phyloP scores from a whole-genome alignment of 2,797 vertebrate genomes.

The Tiaroga cobitis region DNA sequence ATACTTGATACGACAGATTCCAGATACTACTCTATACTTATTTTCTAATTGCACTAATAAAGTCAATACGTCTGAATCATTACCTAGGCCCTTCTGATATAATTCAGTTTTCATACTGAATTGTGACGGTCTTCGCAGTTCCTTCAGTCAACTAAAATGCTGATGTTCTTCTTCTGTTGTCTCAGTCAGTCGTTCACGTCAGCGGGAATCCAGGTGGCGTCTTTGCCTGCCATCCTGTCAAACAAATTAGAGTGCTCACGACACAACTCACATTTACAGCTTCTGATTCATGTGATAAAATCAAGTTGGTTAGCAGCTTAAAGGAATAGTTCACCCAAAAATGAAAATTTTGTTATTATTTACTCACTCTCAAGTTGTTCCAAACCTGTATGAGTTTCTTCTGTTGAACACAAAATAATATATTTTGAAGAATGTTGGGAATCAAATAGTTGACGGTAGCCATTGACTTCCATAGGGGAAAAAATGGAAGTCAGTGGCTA shows the following conservation, averaged over 20 bases:
- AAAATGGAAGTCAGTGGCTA: too few relatives aligned
- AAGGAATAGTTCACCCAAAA: neutral
- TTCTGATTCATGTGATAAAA: neutral
- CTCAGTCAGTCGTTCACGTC: neutral
- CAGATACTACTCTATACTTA: conserved; percentile 1
- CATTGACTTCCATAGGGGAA: too few relatives aligned
- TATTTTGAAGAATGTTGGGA: too few relatives aligned
- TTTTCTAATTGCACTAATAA: neutral
- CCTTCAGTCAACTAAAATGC: neutral
- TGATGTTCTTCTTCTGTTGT: conserved; percentile 5
- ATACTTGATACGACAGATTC: neutral
- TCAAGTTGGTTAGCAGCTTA: neutral
- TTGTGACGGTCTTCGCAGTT: neutral
- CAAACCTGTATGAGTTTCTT: neutral
- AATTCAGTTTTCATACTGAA: neutral
- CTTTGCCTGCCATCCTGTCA: neutral
- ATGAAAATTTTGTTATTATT: too few relatives aligned
- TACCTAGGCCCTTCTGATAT: neutral
- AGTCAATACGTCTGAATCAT: neutral
- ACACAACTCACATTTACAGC: neutral
- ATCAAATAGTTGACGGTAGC: neutral
- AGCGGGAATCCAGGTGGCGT: conserved; percentile 4
- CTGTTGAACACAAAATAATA: too few relatives aligned
- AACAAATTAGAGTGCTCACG: neutral
- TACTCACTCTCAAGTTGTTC: neutral